Evolutionary conservation across 2,797 vertebrate species (phyloP).

Genomic region (Merluccius polli): DNA sequence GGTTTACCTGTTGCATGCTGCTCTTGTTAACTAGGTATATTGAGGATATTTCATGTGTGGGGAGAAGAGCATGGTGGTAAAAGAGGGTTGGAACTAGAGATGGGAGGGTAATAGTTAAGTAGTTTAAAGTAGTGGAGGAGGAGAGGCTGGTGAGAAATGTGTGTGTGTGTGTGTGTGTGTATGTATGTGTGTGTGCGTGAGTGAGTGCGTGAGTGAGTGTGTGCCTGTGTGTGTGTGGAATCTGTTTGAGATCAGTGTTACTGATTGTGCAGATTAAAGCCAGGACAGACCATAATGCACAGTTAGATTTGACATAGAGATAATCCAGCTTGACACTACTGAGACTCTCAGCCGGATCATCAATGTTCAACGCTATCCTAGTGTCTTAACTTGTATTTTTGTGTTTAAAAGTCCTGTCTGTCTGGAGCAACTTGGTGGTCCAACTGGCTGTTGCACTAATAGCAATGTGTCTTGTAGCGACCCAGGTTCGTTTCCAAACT

Average conservation of each 20-base stretch:
- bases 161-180: too few species aligned
- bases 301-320: neutral
- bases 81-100: neutral
- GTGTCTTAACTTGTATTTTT: neutral
- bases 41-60: too few species aligned
- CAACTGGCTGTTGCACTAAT: neutral
- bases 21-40: too few species aligned
- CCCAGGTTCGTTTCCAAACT: neutral
- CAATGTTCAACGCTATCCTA: neutral
- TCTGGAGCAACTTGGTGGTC: too few species aligned
- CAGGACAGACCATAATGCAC: neutral
- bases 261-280: neutral
- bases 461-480: neutral
- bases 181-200: too few species aligned
- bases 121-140: neutral
- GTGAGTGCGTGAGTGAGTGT: too few species aligned
- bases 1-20: neutral
- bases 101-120: neutral
- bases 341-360: neutral
- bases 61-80: too few species aligned
- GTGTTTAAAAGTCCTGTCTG: neutral
- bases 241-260: neutral
- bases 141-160: neutral
- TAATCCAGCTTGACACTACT: neutral
- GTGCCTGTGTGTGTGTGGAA: too few species aligned